Conservation (phyloP, 2,797 vertebrate species). For the Phoxinus dragarum region DNA sequence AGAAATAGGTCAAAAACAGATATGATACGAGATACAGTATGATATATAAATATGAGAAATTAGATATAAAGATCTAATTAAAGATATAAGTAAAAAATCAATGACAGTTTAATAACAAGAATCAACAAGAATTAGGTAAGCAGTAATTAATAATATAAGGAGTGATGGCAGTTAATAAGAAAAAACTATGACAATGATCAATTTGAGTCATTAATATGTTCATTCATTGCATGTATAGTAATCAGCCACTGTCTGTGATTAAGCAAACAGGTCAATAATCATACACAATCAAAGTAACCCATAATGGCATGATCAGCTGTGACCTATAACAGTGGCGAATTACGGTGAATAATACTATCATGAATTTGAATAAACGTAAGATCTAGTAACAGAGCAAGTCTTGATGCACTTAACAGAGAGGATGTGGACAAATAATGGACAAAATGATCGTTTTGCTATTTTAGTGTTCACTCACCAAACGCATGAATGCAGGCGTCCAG, state of each 20-base stretch:
- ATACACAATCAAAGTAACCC: background rate
- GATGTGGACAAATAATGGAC: background rate
- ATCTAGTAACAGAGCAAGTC: background rate
- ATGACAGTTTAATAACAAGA: background rate
- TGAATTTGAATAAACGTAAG: background rate
- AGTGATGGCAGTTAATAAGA: background rate
- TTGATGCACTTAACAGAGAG: background rate
- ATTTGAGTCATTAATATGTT: background rate
- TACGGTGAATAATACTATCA: background rate
- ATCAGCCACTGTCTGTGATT: background rate
- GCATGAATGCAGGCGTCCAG: constrained; percentile 88
- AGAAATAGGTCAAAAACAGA: background rate
- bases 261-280: background rate
- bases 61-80: background rate
- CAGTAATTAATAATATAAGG: background rate
- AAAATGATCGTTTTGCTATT: background rate
- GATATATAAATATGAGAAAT: background rate
- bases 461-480: constrained; percentile 81
- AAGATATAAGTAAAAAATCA: background rate
- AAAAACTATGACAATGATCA: background rate
- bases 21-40: background rate
- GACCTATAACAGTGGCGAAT: background rate
- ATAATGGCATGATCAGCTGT: background rate
- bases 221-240: background rate
- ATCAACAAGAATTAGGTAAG: no score